Conservation (phyloP, 2,113 vertebrate genomes). For the Haemorhous mexicanus region DNA sequence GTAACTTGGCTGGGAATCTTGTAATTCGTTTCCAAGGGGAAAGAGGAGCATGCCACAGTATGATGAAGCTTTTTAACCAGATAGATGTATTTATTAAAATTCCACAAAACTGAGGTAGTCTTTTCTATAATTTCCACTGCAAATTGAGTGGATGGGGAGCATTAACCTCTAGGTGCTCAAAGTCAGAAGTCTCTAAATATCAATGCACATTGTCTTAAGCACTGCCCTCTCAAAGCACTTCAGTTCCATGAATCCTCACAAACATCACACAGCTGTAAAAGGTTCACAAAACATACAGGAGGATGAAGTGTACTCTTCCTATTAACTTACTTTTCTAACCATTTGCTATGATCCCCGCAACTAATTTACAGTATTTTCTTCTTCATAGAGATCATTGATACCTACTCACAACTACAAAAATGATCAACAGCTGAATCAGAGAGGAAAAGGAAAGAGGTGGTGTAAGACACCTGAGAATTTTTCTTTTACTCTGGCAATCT, state of each 20-base stretch:
- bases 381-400: neutral
- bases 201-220: neutral
- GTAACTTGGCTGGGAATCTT: neutral
- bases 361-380: neutral
- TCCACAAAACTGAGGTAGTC: neutral
- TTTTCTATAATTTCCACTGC: neutral
- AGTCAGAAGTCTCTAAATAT: neutral
- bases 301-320: neutral
- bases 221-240: neutral
- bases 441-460: neutral
- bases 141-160: neutral
- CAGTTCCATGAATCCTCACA: neutral
- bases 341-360: neutral
- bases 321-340: neutral
- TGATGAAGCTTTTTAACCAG: neutral
- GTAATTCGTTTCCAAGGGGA: neutral
- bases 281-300: neutral
- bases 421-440: neutral
- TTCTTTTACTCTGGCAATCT: neutral
- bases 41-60: neutral
- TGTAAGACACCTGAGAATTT: neutral
- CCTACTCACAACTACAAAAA: neutral
- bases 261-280: neutral
- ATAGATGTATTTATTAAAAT: neutral
- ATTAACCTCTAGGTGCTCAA: neutral